Percentiles rank a stretch among this genome's conserved stretches.
These are phyloP conservation scores for Ciconia stormi DNA, from an alignment of 2,113 vertebrate species.

Conservation along the genomic window DNA sequence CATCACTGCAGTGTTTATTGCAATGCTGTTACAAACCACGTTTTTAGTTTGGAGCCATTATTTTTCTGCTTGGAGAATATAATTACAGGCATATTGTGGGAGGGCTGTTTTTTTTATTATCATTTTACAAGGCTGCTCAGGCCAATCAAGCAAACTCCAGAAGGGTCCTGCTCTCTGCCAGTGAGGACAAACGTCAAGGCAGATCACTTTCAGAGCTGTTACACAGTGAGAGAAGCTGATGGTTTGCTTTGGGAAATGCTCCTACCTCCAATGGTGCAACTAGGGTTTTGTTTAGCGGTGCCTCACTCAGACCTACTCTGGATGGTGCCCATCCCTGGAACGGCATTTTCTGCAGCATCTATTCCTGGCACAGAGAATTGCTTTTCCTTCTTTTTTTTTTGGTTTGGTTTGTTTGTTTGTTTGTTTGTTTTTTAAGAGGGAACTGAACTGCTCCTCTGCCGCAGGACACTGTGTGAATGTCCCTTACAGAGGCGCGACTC, in stretches of 20 bases:
- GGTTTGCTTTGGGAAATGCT: neutral
- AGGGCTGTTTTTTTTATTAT: neutral
- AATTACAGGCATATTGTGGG: neutral
- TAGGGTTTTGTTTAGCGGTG: neutral
- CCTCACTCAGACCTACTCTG: neutral
- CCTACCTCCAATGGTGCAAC: accelerated
- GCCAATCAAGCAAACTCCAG: neutral
- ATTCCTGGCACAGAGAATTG: neutral
- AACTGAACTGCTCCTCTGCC: neutral
- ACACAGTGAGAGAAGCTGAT: neutral
- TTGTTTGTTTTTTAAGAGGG: neutral
- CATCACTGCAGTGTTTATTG: neutral
- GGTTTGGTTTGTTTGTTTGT: neutral
- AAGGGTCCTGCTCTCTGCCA: neutral
- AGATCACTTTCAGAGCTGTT: neutral
- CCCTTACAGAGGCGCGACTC: accelerated
- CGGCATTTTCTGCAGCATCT: neutral
- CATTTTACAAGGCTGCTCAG: neutral
- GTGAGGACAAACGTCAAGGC: neutral
- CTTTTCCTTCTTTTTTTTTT: no score
- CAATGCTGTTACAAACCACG: neutral
- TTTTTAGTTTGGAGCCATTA: neutral
- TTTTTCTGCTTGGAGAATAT: neutral
- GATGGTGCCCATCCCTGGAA: neutral
- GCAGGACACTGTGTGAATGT: neutral